Percentiles rank a stretch among this genome's conserved stretches.
Evolutionary conservation across 1,140 invertebrate genomes (phyloP).

Genomic region (Formica selysi): DNA sequence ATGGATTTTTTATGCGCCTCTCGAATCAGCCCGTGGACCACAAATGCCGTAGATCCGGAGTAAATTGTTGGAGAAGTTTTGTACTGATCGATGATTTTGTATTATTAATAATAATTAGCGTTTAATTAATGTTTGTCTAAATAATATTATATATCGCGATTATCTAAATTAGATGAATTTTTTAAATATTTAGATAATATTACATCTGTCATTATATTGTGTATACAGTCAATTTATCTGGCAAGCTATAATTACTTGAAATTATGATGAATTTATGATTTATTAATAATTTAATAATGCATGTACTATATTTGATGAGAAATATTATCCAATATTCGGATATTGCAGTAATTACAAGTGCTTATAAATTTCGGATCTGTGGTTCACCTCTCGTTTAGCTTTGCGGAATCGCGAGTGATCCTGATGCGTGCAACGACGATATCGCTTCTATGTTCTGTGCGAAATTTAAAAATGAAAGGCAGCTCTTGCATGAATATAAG

Average conservation of each 20-base stretch:
- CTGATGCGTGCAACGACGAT: slow-evolving; percentile 46
- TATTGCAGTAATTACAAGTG: neutral
- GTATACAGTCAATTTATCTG: too few relatives aligned
- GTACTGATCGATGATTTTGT: too few relatives aligned
- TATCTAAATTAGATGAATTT: neutral
- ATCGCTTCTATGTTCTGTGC: slow-evolving; percentile 29
- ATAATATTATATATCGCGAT: neutral
- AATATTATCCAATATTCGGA: neutral
- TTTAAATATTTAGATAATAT: neutral
- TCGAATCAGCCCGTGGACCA: neutral
- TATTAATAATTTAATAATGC: neutral
- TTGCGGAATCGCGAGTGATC: slow-evolving; percentile 33
- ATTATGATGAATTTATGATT: slow-evolving; percentile 12
- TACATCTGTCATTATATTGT: neutral
- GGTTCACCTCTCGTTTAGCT: slow-evolving; percentile 10
- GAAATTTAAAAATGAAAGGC: slow-evolving; percentile 59
- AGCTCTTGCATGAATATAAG: slow-evolving; percentile 52
- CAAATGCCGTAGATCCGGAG: neutral
- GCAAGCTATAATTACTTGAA: neutral
- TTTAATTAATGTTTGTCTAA: neutral
- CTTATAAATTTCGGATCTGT: slow-evolving; percentile 1
- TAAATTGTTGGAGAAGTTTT: neutral
- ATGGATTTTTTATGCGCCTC: neutral
- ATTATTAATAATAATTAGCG: too few relatives aligned
- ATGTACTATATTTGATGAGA: neutral